A percentile compares a stretch with the other conserved stretches of the same genome.
Evolutionary conservation across 2,797 vertebrate species (phyloP).

Genomic region (Sarcoramphus papa): DNA sequence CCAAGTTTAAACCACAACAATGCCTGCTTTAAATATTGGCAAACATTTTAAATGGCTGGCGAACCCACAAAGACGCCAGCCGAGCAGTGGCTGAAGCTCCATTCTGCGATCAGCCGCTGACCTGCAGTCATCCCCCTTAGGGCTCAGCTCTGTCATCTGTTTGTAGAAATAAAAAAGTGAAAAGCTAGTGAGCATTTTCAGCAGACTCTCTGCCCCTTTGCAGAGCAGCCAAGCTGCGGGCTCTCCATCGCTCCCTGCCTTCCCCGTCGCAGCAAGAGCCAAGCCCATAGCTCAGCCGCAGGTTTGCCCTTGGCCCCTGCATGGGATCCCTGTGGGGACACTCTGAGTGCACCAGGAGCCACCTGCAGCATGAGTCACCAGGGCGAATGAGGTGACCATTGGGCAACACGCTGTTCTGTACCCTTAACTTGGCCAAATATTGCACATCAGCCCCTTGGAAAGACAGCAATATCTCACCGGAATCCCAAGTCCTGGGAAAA

Average conservation of each 20-base stretch:
- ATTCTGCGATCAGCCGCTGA: not conserved
- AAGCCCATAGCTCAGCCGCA: fast-evolving
- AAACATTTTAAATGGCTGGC: not conserved
- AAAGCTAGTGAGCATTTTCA: not conserved
- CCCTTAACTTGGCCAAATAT: not conserved
- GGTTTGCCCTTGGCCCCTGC: not conserved
- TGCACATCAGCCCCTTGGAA: not conserved
- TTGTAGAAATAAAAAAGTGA: not conserved
- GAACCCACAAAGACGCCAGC: not conserved
- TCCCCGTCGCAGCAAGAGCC: not conserved
- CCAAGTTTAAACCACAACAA: not conserved
- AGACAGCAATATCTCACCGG: not conserved
- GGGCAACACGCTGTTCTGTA: not conserved
- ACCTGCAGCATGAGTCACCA: not conserved
- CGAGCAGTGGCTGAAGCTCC: fast-evolving
- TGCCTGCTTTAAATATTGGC: not conserved
- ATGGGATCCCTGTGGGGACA: not conserved
- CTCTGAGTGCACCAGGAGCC: not conserved
- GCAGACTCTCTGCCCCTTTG: not conserved
- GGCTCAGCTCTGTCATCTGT: not conserved
- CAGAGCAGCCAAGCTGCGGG: not conserved
- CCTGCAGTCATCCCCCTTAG: not conserved
- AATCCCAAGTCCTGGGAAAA: not conserved
- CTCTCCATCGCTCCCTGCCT: not conserved
- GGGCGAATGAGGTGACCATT: not conserved